Conservation (phyloP, 2,888 invertebrate genomes). For the Agriopis leucophaearia region DNA sequence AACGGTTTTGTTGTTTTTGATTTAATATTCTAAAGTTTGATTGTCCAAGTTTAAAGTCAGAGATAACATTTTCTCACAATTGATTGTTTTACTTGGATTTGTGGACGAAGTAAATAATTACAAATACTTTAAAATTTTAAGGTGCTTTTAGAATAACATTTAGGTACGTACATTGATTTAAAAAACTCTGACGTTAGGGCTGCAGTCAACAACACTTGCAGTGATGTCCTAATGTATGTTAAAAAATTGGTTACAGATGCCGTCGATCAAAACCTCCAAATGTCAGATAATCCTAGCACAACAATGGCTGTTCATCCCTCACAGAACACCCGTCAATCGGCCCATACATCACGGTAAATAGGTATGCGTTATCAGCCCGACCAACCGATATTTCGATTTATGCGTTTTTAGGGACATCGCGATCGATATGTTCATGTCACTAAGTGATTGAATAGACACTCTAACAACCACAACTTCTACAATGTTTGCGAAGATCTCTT, state of each 20-base stretch:
- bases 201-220: too few relatives aligned
- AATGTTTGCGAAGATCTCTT: neutral
- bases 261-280: slow-evolving; percentile 13
- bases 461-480: too few relatives aligned
- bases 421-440: slow-evolving; percentile 48
- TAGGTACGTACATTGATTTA: too few relatives aligned
- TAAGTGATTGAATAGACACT: slow-evolving; percentile 18
- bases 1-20: slow-evolving; percentile 6
- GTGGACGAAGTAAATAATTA: neutral
- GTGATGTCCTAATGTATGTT: too few relatives aligned
- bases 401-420: slow-evolving; percentile 61
- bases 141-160: too few relatives aligned
- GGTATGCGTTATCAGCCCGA: slow-evolving; percentile 58
- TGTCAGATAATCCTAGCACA: slow-evolving; percentile 33
- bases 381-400: slow-evolving; percentile 67
- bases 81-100: neutral
- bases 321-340: slow-evolving; percentile 35
- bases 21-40: slow-evolving; percentile 8
- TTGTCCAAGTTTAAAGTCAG: neutral
- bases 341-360: slow-evolving; percentile 45
- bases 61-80: slow-evolving; percentile 1
- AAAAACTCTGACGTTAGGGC: too few relatives aligned
- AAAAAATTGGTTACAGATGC: neutral
- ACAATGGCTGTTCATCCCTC: slow-evolving; percentile 24
- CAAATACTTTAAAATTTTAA: neutral